phyloP scores from a whole-genome alignment of 2,797 vertebrate species.

The Nannoperca obscura region DNA sequence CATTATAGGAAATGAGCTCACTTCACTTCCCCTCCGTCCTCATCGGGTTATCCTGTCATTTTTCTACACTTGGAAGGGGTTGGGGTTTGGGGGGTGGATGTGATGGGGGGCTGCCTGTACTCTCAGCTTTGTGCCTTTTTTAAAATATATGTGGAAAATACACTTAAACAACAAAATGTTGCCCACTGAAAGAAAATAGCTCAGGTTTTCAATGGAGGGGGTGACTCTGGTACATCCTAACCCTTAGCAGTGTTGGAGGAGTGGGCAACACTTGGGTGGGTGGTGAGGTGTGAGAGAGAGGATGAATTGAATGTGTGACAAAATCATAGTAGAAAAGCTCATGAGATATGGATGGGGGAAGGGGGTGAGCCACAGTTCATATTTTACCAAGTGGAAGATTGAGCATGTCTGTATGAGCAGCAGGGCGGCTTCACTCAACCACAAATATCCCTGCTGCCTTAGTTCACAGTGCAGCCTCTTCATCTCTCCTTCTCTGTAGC shows the following conservation, averaged over 20 bases:
- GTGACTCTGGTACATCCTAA: not conserved
- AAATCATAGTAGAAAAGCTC: conserved; percentile 6
- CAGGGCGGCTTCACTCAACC: conserved; percentile 7
- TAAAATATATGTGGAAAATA: conserved; percentile 12
- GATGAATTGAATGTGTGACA: not conserved
- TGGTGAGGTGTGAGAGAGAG: not conserved
- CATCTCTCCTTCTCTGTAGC: not conserved
- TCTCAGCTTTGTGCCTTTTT: conserved; percentile 21
- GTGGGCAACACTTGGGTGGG: not conserved
- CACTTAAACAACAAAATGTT: conserved; percentile 17
- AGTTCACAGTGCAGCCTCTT: conserved; percentile 11
- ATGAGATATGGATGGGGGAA: conserved; percentile 5
- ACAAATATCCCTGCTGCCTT: conserved; percentile 28
- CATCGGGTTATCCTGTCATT: conserved; percentile 66
- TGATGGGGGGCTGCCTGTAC: too few relatives aligned
- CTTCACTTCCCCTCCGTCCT: conserved; percentile 59
- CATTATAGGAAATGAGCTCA: conserved; percentile 77
- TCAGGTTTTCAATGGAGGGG: not conserved
- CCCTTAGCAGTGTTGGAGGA: not conserved
- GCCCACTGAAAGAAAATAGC: not conserved
- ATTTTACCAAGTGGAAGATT: conserved; percentile 28
- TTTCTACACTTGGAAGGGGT: conserved; percentile 45
- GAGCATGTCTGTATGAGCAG: conserved; percentile 18
- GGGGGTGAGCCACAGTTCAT: conserved; percentile 4
- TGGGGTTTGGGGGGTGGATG: too few relatives aligned